Percentiles rank a stretch among this genome's conserved stretches.
phyloP scores from a whole-genome alignment of 2,888 invertebrate species.

The Crematogaster levior region DNA sequence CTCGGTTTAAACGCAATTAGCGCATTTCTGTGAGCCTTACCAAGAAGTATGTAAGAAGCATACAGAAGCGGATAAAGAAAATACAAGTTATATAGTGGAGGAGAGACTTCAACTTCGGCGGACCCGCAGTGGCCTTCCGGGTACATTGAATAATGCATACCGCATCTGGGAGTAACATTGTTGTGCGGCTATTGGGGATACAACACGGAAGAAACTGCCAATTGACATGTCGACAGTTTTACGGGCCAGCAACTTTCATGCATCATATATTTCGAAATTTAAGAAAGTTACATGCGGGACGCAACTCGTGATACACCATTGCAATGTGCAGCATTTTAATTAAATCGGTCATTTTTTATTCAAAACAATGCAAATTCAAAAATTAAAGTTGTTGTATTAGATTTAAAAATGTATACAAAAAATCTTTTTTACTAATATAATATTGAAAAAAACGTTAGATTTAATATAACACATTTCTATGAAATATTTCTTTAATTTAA shows the following conservation, averaged over 20 bases:
- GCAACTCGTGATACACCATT: background rate
- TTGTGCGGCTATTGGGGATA: conserved; percentile 62
- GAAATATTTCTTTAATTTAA: background rate
- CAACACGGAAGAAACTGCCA: conserved; percentile 69
- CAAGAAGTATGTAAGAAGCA: conserved; percentile 34
- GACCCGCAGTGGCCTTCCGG: conserved; percentile 65
- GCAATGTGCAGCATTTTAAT: background rate
- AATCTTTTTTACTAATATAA: background rate
- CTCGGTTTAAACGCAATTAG: conserved; percentile 58
- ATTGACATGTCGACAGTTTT: conserved; percentile 71
- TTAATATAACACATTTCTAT: background rate
- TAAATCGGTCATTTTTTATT: background rate
- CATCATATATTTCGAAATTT: conserved; percentile 53
- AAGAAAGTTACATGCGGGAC: conserved; percentile 40
- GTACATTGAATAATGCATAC: conserved; percentile 73
- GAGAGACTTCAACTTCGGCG: conserved; percentile 51
- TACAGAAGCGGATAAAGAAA: conserved; percentile 5
- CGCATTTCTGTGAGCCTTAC: conserved; percentile 51
- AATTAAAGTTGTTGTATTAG: background rate
- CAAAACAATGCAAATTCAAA: background rate
- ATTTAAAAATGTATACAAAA: too few species aligned
- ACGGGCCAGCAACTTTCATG: conserved; percentile 62
- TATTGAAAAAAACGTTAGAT: background rate
- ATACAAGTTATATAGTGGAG: conserved; percentile 29
- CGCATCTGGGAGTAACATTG: conserved; percentile 65